Percentiles rank a stretch among this genome's conserved stretches.
phyloP scores from a whole-genome alignment of 2,797 vertebrate species.

The Megaceryle alcyon region DNA sequence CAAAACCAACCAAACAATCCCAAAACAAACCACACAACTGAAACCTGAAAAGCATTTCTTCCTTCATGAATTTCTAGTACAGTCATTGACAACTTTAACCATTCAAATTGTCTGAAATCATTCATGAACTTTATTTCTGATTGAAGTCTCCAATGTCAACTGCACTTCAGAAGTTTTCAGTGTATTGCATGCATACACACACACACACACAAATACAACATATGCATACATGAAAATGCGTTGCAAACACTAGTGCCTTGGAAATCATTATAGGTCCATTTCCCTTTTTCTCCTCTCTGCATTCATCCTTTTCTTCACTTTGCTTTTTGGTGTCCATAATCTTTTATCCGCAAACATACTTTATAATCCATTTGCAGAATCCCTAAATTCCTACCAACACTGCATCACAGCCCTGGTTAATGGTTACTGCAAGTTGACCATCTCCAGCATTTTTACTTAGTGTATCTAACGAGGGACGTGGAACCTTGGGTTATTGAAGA shows the following conservation, averaged over 20 bases:
- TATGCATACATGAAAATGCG: neutral
- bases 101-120: neutral
- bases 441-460: neutral
- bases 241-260: neutral
- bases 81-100: neutral
- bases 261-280: neutral
- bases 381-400: neutral
- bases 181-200: neutral
- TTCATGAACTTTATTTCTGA: neutral
- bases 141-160: neutral
- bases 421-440: neutral
- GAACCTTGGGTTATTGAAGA: neutral
- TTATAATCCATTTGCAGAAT: neutral
- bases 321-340: neutral
- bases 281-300: neutral
- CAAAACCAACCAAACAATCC: neutral
- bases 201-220: neutral
- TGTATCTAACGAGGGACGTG: neutral
- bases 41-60: neutral
- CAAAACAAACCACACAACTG: neutral
- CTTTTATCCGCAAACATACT: neutral
- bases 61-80: neutral
- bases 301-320: neutral
- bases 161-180: neutral
- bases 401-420: neutral